Evolutionary conservation across 2,888 invertebrate genomes (phyloP).

Genomic region (Amphipyra tragopoginis): DNA sequence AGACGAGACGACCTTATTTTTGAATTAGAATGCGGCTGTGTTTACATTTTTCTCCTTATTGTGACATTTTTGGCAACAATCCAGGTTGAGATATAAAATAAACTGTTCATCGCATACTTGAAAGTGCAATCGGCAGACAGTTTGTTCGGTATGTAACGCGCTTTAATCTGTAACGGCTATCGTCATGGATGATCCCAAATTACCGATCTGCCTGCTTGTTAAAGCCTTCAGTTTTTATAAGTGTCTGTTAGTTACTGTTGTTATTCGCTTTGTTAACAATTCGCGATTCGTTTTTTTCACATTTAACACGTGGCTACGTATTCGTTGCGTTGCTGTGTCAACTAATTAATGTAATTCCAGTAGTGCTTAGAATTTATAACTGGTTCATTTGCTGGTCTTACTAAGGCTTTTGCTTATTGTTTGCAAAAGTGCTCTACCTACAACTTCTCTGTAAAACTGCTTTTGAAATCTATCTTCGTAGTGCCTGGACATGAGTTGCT

Average conservation of each 20-base stretch:
- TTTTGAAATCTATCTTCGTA: too few relatives aligned
- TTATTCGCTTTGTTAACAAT: constrained; percentile 4
- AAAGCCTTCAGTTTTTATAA: constrained; percentile 23
- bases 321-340: constrained; percentile 4
- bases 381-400: not conserved
- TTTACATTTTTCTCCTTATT: constrained; percentile 87
- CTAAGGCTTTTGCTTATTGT: too few relatives aligned
- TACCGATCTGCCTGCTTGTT: constrained; percentile 25
- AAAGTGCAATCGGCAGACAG: constrained; percentile 56
- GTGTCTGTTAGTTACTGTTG: constrained; percentile 15
- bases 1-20: constrained; percentile 85
- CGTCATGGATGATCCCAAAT: constrained; percentile 34
- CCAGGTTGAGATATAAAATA: constrained; percentile 81
- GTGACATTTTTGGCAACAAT: constrained; percentile 84
- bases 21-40: constrained; percentile 86
- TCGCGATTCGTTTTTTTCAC: constrained; percentile 1
- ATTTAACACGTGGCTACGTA: not conserved
- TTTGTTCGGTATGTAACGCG: constrained; percentile 45
- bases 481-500: not conserved
- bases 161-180: constrained; percentile 40
- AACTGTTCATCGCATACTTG: constrained; percentile 71
- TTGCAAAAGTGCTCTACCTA: too few relatives aligned
- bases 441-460: too few relatives aligned
- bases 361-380: not conserved
- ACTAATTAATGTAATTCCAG: not conserved